Evolutionary conservation across 2,113 vertebrate genomes (phyloP), one percentile per base, ranked within the genome.

Genomic region (Hippocampus comes): DNA sequence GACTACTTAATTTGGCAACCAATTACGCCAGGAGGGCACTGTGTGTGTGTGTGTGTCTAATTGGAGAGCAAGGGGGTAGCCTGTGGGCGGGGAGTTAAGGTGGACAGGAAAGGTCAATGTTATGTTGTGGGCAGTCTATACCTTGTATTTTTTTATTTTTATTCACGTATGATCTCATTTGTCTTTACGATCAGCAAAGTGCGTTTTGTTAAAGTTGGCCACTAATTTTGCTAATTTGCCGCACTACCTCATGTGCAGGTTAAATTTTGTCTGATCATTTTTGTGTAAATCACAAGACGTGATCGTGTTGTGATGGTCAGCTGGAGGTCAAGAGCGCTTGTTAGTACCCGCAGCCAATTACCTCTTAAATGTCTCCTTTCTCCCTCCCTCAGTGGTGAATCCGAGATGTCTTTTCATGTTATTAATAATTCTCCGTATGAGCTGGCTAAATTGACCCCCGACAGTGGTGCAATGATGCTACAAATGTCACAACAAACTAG

Each of bases 11-110:
- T 86, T 81, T 86, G 72, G 65, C 72, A 63, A 56, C 77, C 84
- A 90, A 90, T 89, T 89, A 87, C 48, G 27, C 63, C 51, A 64
- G 66, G 67, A 56, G 8, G 53, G 21, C 21, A 4, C 71, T 75
- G 76, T 81, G 67, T 74, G 69, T 74, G 30, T 34, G 64, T 68
- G 84, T 83, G 69, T 70, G 89, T 72, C 79, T 90, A 89, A 91
- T 91, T 89, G 84, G 83, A 90, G 81, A 83, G 78, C 18, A 15
- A 75, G 4, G 78, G 70, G 75, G 71, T 71, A 77, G 76, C 41
- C 41, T 68, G 74, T 20, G 71, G 68, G 59, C 75, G 76, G 48
- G 48, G 48, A 51, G 56, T 59, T 34, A 63, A 85, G 74, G 74
- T 51, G 71, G 79, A 78, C 43, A 48, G 64, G 43, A 48, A 66